Conservation (phyloP, 2,797 vertebrate genomes). For the Toxotes lorentzi region DNA sequence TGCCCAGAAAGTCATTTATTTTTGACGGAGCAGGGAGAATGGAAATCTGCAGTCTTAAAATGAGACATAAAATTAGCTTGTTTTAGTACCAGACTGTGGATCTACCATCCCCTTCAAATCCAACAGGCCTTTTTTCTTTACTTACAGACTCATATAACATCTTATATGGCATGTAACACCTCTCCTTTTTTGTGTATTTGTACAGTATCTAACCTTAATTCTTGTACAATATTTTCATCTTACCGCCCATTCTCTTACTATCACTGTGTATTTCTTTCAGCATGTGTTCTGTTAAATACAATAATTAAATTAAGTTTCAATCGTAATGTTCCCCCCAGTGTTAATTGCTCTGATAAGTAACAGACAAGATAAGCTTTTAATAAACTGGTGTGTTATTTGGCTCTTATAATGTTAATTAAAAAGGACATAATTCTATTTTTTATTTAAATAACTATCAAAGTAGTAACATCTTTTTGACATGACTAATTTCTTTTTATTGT, state of each 20-base stretch:
- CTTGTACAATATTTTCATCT: slow-evolving; percentile 8
- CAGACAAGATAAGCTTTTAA: slow-evolving; percentile 40
- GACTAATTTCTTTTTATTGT: background rate
- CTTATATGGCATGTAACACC: background rate
- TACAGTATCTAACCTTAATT: slow-evolving; percentile 44
- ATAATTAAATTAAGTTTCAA: slow-evolving; percentile 27
- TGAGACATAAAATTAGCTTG: slow-evolving; percentile 51
- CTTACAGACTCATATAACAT: slow-evolving; percentile 11
- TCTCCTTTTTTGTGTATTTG: slow-evolving; percentile 22
- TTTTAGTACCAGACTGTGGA: slow-evolving; percentile 22
- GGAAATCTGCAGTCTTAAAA: slow-evolving; percentile 36
- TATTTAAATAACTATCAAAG: slow-evolving; percentile 26
- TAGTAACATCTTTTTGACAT: background rate
- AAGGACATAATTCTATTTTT: slow-evolving; percentile 13
- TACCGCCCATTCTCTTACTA: background rate
- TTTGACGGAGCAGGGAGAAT: slow-evolving; percentile 42
- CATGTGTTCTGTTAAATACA: slow-evolving; percentile 2
- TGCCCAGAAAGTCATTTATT: slow-evolving; percentile 59
- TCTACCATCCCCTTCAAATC: slow-evolving; percentile 29
- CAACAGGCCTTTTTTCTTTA: slow-evolving; percentile 9
- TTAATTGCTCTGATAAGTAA: slow-evolving; percentile 48
- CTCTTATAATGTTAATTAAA: slow-evolving; percentile 43
- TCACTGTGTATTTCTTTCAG: background rate
- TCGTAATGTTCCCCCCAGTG: slow-evolving; percentile 1
- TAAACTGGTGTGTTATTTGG: slow-evolving; percentile 19